Evolutionary conservation across 1,140 invertebrate species (phyloP), one percentile per base, ranked within the genome.

Genomic region (Kradibia gibbosae): DNA sequence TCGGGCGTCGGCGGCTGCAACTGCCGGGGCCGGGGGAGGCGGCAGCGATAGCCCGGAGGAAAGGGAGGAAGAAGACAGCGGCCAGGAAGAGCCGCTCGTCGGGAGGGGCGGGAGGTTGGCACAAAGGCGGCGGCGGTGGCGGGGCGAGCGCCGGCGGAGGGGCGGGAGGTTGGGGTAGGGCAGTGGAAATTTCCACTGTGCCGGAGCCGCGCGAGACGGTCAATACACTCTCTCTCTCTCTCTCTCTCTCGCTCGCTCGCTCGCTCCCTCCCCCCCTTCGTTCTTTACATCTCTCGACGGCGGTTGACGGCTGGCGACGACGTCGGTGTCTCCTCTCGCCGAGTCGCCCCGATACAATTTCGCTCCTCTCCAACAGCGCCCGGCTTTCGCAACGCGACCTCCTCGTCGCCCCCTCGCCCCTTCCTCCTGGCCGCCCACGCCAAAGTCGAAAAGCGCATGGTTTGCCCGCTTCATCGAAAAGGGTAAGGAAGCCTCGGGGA

Each of bases 131-230:
- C 31, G 39, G 42, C n/a, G n/a, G 36, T 8, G 17, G 45, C 22
- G 8, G 22, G 11, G n/a, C 39, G 1, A 36, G n/a, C 65, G 60
- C 65, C 55, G 78, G 36, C 48, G 53, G 48, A 67, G 78, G 13
- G 76, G 81, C 62, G 57, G 1, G 78, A 78, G 82, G 84, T 87
- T 87, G 86, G 88, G 88, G 88, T 89, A 89, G 89, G 88, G 86
- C 88, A 90, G 88, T 89, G 89, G 89, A 90, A 90, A 90, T 89
- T 90, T 90, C 89, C 89, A 90, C 89, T 89, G 86, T 84, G 86
- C 86, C 82, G 34, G 20, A 22, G 57, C 36, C 39, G 85, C 86
- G 36, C 86, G 87, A 88, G 87, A 89, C 89, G 89, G 89, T 90
- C 89, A 90, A 90, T 90, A 90, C 89, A 89, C 89, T 86, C 86